Evolutionary conservation across 2,888 invertebrate genomes (phyloP).

Genomic region (Synergus gifuensis): DNA sequence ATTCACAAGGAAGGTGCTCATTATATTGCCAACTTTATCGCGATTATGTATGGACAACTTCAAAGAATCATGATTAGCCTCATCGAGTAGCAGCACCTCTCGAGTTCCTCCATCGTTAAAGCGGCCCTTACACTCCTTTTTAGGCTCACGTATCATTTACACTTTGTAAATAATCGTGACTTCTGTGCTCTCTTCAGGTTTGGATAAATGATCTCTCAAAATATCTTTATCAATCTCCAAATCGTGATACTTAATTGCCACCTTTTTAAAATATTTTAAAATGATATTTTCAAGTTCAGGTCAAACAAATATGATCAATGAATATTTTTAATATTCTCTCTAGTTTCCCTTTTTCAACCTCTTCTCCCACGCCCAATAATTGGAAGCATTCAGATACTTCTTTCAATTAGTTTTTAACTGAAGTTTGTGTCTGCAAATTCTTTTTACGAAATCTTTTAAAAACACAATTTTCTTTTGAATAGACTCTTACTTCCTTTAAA

Average conservation of each 20-base stretch:
- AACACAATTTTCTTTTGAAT: not conserved
- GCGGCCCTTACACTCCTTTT: not conserved
- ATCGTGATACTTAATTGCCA: not conserved
- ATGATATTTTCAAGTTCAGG: too few species aligned
- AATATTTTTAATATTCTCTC: too few species aligned
- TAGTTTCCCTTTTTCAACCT: too few species aligned
- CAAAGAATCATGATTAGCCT: constrained; percentile 20
- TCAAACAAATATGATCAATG: too few species aligned
- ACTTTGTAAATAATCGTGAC: constrained; percentile 15
- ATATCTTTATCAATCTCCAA: not conserved
- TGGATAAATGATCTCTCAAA: not conserved
- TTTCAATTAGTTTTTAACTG: too few species aligned
- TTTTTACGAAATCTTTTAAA: not conserved
- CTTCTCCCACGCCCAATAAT: too few species aligned
- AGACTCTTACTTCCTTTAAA: not conserved
- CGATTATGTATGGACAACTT: constrained; percentile 37
- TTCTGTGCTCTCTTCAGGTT: not conserved
- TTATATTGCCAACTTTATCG: constrained; percentile 42
- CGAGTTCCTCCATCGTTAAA: constrained; percentile 18
- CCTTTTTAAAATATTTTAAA: not conserved
- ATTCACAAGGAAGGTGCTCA: constrained; percentile 43
- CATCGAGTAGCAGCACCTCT: constrained; percentile 19
- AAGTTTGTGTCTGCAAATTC: too few species aligned
- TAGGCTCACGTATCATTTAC: constrained; percentile 24
- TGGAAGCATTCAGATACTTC: too few species aligned